phyloP scores from a whole-genome alignment of 2,888 invertebrate species.

The Gastrophysa polygoni region DNA sequence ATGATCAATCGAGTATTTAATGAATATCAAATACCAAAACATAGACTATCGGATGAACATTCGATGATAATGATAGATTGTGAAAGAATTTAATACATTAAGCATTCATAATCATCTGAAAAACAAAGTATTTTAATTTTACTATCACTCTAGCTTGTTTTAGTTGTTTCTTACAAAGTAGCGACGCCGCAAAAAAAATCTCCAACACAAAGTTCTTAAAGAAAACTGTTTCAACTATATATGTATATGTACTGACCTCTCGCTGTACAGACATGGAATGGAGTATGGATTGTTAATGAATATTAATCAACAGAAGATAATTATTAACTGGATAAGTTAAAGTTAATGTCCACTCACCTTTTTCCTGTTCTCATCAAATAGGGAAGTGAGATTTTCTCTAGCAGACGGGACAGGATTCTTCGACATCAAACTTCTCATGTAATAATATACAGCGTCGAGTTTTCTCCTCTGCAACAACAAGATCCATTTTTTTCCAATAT shows the following conservation, averaged over 20 bases:
- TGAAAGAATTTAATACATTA: too few species aligned
- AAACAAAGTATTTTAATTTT: too few species aligned
- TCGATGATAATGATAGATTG: too few species aligned
- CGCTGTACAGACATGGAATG: slow-evolving; percentile 23
- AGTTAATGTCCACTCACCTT: slow-evolving; percentile 64
- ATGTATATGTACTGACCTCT: slow-evolving; percentile 27
- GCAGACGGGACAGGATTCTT: slow-evolving; percentile 93
- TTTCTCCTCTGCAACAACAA: slow-evolving; percentile 77
- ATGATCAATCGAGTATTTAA: too few species aligned
- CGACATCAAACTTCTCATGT: slow-evolving; percentile 93
- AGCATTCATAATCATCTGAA: too few species aligned
- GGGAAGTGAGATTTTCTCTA: slow-evolving; percentile 82
- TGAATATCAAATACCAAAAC: too few species aligned
- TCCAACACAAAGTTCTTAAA: too few species aligned
- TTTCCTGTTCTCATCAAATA: slow-evolving; percentile 93
- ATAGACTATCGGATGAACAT: too few species aligned
- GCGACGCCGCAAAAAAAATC: too few species aligned
- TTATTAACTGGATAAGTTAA: not conserved
- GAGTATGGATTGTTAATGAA: not conserved
- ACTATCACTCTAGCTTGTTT: too few species aligned
- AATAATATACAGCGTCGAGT: slow-evolving; percentile 95
- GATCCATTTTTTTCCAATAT: not conserved
- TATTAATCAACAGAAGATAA: not conserved
- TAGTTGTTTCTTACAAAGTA: too few species aligned
- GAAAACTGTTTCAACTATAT: too few species aligned